Evolutionary conservation across 2,113 vertebrate genomes (phyloP), one percentile per base, ranked within the genome.

Genomic region (Tretioscincus oriximinensis): DNA sequence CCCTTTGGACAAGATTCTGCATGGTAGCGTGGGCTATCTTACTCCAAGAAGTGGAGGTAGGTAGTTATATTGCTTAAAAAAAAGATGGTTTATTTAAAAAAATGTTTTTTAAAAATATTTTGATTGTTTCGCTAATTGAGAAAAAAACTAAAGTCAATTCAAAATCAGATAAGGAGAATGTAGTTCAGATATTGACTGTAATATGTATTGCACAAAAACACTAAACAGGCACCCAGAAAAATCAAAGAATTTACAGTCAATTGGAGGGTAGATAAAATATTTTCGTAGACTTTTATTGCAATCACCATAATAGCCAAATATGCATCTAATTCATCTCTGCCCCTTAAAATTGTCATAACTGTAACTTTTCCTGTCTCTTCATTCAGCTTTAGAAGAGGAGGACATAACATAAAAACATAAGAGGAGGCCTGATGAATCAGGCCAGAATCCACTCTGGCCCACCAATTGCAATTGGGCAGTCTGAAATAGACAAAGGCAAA

Each of bases 1-100:
- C 88, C 95, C 96, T 10, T 94, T 99, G 61, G 97, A 99, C 92
- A 99, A 97, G 87, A 97, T 99, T 90, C 96, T 99, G 65, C 97
- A 96, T 31, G 98, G 98, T 87, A 96, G 95, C 71, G 98, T 99
- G 87, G 98, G 98, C 41, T 95, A 97, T 91, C 93, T 99, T 86
- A 97, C 97, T 68, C 95, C 97, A 67, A 95, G 98, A 86, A 99
- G 98, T 21, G 98, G 98, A 80, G 98, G 96, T 97, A 96, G 35
- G 80, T 82, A 20, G 22, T 1, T 58, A 16, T 24, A 29, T 78
- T n/a, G n/a, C 68, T 69, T 61, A 51, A 51, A 1, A 69, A 76
- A 10, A 54, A 9, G 20, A 12, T 60, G 28, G 14, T 26, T 26
- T 22, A 12, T 4, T 28, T 61, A 31, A 67, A 22, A 16, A 9